Conservation (phyloP, 2,797 vertebrate genomes). For the Pipistrellus pygmaeus region DNA sequence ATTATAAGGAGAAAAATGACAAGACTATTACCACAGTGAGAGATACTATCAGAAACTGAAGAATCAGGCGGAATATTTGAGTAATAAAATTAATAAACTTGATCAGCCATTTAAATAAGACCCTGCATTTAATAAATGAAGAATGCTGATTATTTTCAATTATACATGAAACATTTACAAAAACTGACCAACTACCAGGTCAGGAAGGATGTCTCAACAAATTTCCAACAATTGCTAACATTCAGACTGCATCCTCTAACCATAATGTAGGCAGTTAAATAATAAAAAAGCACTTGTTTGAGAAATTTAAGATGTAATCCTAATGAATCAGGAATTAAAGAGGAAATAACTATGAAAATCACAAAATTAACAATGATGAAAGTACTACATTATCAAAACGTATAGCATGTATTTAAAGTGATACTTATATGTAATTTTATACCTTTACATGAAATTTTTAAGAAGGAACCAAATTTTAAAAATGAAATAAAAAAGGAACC, state of each 20-base stretch:
- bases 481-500: not conserved
- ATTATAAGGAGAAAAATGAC: not conserved
- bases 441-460: not conserved
- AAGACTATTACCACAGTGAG: not conserved
- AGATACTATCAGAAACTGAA: not conserved
- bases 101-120: slow-evolving; percentile 28
- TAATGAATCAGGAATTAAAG: not conserved
- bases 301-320: not conserved
- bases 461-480: not conserved
- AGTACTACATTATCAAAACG: not conserved
- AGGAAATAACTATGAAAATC: not conserved
- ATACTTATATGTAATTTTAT: not conserved
- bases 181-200: not conserved
- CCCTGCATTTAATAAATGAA: slow-evolving; percentile 9
- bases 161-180: slow-evolving; percentile 33
- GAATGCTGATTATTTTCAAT: not conserved
- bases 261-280: not conserved
- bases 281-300: not conserved
- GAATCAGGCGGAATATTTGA: not conserved
- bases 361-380: slow-evolving; percentile 29
- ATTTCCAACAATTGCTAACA: not conserved
- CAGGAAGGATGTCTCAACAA: slow-evolving; percentile 26
- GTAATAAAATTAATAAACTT: not conserved
- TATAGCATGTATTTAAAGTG: slow-evolving; percentile 2
- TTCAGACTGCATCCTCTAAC: not conserved